phyloP scores from a whole-genome alignment of 2,888 invertebrate species.

The Coelopa pilipes region DNA sequence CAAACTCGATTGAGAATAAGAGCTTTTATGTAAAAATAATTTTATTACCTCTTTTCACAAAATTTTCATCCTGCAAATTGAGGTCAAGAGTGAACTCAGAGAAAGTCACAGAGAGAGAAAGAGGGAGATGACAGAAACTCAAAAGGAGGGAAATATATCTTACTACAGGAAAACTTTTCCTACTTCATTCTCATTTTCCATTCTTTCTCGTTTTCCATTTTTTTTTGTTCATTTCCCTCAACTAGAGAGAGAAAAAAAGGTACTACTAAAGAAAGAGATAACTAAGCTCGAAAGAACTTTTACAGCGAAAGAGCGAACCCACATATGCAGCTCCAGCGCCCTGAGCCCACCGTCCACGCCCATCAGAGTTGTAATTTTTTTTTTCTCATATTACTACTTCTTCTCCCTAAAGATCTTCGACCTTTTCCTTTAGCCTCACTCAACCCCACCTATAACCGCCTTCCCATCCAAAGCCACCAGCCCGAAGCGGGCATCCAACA shows the following conservation, averaged over 20 bases:
- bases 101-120: too few relatives aligned
- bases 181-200: not conserved
- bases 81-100: too few relatives aligned
- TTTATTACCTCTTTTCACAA: too few relatives aligned
- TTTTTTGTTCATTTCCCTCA: too few relatives aligned
- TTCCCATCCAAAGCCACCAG: too few relatives aligned
- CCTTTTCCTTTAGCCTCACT: too few relatives aligned
- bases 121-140: constrained; percentile 2
- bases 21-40: too few relatives aligned
- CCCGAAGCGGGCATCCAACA: not conserved
- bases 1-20: too few relatives aligned
- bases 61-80: too few relatives aligned
- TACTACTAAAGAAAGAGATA: constrained; percentile 1
- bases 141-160: constrained; percentile 7
- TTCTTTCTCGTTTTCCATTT: too few relatives aligned
- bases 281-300: not conserved
- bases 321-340: not conserved
- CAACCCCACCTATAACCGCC: too few relatives aligned
- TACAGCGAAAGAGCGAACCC: constrained; percentile 10
- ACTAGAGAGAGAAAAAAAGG: too few relatives aligned
- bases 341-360: constrained; percentile 12
- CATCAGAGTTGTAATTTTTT: constrained; percentile 33
- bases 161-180: not conserved
- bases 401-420: not conserved
- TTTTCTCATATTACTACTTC: not conserved